Base-by-base conservation (phyloP, 2,113 vertebrate genomes). In the Phrynosoma blainvillii region DNA sequence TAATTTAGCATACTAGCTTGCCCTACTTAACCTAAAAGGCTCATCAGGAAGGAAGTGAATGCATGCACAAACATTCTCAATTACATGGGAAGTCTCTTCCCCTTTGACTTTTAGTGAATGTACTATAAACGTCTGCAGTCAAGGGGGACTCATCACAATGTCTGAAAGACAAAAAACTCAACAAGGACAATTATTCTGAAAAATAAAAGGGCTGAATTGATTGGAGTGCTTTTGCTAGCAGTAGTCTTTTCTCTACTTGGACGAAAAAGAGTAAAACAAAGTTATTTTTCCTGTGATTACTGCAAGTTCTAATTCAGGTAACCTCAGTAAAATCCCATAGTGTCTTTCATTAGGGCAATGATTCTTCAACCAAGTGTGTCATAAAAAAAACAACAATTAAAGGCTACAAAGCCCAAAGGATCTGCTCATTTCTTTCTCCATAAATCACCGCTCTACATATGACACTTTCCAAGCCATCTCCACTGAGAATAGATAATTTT, bases 1-100 rank as follows among this genome's bases (percentile, higher is more conserved):
- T 32, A 81, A 81, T 81, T 81, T 81, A 65, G 18, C 5, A 23
- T 62, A 65, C 32, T 36, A 81, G n/a, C n/a, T 78, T 81, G 79
- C 56, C 79, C 79, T 81, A 59, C 56, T 81, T 81, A 65, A 81
- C n/a, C 56, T 81, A 65, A 81, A 80, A 81, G 65, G 56, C n/a
- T 1, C 59, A 40, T 36, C 79, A 62, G 79, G n/a, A 81, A 36
- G 32, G 56, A 65, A 81, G 3, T 65, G 79, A 65, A 65, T 81
- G n/a, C n/a, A 36, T 65, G 79, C 20, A 81, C 32, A 65, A 30
- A 18, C 16, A 36, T 4, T 81, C 27, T 23, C 16, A 78, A 81
- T n/a, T 62, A 62, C 79, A 81, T 81, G 79, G 79, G 79, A 81
- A 81, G 21, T 36, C 27, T 32, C 79, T 81, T 54, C 25, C 79